A percentile compares a stretch with the other conserved stretches of the same genome.
phyloP scores from a whole-genome alignment of 2,797 vertebrate species.

The Cercopithecus mitis region DNA sequence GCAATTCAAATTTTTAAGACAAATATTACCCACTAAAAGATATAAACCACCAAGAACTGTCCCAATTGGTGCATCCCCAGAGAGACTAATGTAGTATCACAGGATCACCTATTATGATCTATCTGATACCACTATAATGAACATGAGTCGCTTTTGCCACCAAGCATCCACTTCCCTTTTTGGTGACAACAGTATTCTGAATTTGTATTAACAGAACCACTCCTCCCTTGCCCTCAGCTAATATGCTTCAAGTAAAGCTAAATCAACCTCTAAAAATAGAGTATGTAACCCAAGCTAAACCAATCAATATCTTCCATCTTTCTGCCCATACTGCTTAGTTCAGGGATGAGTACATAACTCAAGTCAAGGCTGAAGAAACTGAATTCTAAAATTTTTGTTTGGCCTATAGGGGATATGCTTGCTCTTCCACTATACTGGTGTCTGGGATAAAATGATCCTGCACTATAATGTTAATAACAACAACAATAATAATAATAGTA shows the following conservation, averaged over 20 bases:
- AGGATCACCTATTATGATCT: neutral
- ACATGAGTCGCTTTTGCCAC: neutral
- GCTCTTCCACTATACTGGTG: neutral
- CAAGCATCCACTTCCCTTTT: neutral
- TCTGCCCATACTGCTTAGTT: neutral
- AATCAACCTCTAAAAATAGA: neutral
- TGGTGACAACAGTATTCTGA: neutral
- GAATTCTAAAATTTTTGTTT: neutral
- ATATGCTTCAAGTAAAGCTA: neutral
- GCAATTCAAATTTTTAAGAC: neutral
- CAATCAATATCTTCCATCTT: neutral
- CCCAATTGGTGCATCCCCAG: neutral
- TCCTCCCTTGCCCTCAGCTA: neutral
- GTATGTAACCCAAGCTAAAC: neutral
- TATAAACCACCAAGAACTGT: neutral
- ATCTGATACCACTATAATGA: neutral
- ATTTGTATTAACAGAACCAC: neutral
- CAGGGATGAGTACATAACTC: neutral
- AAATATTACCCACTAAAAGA: neutral
- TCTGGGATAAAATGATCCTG: constrained; percentile 27
- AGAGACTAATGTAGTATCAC: neutral
- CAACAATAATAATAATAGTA: neutral
- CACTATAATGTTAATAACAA: neutral
- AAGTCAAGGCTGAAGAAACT: neutral
- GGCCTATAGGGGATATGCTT: neutral